These are phyloP conservation scores for Apus apus DNA, from an alignment of 2,113 vertebrate species.

Conservation along the genomic window DNA sequence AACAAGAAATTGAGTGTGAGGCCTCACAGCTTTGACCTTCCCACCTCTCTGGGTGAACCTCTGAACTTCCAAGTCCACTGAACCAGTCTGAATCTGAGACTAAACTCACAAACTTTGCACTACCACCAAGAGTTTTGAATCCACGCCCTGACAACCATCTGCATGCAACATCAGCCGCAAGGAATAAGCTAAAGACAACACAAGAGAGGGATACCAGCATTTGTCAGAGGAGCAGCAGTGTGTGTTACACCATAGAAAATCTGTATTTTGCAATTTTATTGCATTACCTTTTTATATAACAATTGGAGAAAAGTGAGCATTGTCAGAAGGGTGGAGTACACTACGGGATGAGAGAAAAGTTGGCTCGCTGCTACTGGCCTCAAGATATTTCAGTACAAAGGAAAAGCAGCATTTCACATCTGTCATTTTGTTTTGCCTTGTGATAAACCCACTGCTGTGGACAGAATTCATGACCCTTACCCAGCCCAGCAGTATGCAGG, in stretches of 20 bases:
- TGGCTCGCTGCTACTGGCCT: constrained; percentile 19
- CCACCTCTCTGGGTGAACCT: neutral
- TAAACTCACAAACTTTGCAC: neutral
- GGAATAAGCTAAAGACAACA: neutral
- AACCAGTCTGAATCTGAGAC: neutral
- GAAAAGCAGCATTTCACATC: constrained; percentile 16
- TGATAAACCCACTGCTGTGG: constrained; percentile 12
- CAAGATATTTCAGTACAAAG: constrained; percentile 55
- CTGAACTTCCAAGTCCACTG: neutral
- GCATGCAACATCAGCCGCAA: neutral
- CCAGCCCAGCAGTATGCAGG: neutral
- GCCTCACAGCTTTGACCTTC: neutral
- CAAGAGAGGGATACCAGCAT: neutral
- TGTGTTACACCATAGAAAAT: constrained; percentile 29
- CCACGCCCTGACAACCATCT: neutral
- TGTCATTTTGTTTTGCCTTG: neutral
- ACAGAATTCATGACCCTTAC: neutral
- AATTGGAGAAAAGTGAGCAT: constrained; percentile 61
- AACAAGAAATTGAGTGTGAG: neutral
- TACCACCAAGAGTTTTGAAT: neutral
- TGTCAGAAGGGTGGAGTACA: constrained; percentile 70
- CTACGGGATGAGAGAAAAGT: constrained; percentile 46
- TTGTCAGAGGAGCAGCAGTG: neutral
- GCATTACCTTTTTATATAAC: constrained; percentile 50
- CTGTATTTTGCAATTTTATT: constrained; percentile 57